A percentile compares a stretch with the other conserved stretches of the same genome.
Evolutionary conservation across 1,140 invertebrate genomes (phyloP).

Genomic region (Bombyx mori): DNA sequence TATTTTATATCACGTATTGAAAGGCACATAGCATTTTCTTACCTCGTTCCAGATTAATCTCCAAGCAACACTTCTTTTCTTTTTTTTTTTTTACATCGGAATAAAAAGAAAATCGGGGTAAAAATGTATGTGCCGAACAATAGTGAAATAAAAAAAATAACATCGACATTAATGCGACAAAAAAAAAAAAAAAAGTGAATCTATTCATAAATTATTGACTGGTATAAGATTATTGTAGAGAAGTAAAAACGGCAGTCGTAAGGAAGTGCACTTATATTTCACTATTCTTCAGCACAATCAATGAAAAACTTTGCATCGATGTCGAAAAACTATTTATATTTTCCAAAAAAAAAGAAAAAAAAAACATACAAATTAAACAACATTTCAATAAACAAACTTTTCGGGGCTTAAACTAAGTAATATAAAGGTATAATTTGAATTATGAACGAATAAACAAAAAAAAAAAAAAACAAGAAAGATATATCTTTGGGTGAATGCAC

Average conservation of each 20-base stretch:
- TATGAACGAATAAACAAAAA: not conserved
- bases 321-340: conserved; percentile 25
- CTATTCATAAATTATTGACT: conserved; percentile 9
- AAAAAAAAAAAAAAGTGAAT: conserved; percentile 12
- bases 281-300: conserved; percentile 71
- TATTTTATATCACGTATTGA: conserved; percentile 23
- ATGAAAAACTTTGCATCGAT: conserved; percentile 27
- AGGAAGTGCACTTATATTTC: conserved; percentile 66
- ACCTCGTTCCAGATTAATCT: conserved; percentile 22
- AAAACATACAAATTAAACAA: conserved; percentile 24
- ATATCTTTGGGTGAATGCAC: conserved; percentile 44
- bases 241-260: conserved; percentile 18
- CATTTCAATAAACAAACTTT: conserved; percentile 12
- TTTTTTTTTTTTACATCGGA: conserved; percentile 11
- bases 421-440: conserved; percentile 2
- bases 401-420: conserved; percentile 14
- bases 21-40: conserved; percentile 38
- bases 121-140: conserved; percentile 80
- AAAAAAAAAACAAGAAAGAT: conserved; percentile 9
- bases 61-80: conserved; percentile 9
- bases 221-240: not conserved
- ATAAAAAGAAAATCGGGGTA: conserved; percentile 26
- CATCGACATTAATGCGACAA: conserved; percentile 17
- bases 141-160: conserved; percentile 72
- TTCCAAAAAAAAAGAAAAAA: conserved; percentile 29